Evolutionary conservation across 2,888 invertebrate species (phyloP), one percentile per base, ranked within the genome.

Genomic region (Epistrophella euchroma): DNA sequence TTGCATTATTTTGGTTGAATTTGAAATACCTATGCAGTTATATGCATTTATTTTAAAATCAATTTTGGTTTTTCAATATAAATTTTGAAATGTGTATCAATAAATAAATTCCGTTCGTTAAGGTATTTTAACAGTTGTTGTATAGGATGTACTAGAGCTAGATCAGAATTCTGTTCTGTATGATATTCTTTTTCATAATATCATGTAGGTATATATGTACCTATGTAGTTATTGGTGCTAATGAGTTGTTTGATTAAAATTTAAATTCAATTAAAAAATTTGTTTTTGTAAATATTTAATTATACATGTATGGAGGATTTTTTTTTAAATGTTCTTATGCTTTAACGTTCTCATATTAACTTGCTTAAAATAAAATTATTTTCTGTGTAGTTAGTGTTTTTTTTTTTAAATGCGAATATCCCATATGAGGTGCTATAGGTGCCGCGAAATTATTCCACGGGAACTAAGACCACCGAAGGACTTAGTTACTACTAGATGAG

Each of bases 211-310:
- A 13, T 1, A 13, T 40, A 4, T 40, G 13, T 2, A 25, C 25
- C 5, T 17, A 1, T 2, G 4, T 28, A 9, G n/a, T 15, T 15
- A 6, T 58, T 58, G 35, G 35, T 58, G 58, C 58, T 58, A 58
- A 58, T 58, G 58, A 58, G 37, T 58, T 58, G 58, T 58, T 58
- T 56, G 5, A 32, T 56, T 56, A 10, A 32, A 56, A 56, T 35
- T 35, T 35, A 35, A 32, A 32, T 56, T 56, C n/a, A 56, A 56
- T 32, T 32, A 35, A 19, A 0, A 10, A 0, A 56, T 4, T 28
- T 28, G 4, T 28, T 4, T 5, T 28, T 28, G 0, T 28, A 28
- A 5, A 28, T 28, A 28, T 4, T 0, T 28, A 28, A 3, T 2
- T 4, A 25, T 4, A 25, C 6, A 28, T 28, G 0, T 28, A 4